Evolutionary conservation across 2,888 invertebrate species (phyloP), one percentile per base, ranked within the genome.

Genomic region (Drosophila barbarae): DNA sequence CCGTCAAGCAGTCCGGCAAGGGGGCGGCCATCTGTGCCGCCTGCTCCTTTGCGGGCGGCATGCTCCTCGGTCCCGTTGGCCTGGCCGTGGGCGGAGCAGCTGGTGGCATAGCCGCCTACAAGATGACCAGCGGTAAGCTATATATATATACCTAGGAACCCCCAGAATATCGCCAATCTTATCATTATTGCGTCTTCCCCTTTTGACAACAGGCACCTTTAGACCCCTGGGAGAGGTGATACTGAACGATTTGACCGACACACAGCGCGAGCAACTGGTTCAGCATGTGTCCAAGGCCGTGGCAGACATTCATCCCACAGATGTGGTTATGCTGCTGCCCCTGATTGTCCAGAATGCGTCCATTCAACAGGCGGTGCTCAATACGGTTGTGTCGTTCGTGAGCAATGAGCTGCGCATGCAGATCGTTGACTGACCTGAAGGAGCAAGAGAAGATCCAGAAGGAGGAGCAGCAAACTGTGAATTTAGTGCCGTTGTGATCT

Each of bases 211-310:
- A 89, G 89, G 87, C 8, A 69, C 76, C 2, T 90, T 89, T 50
- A 85, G 83, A n/a, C 85, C 89, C 0, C 63, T 89, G 46, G 86
- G 85, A n/a, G 88, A 89, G 54, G 82, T 90, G 1, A 77, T 90
- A n/a, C 69, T 86, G 5, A 86, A 89, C 53, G 89, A 90, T 58
- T 64, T 90, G 34, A 88, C 82, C 0, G 85, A 86, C 23, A 32
- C 35, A 0, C 88, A 90, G 60, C 83, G 83, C 10, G 86, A 88
- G 64, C 69, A 73, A 39, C 69, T 90, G 18, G 77, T 87, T 1
- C 74, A 83, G 18, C 87, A 87, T 72, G 82, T 89, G 0, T 65
- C 77, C 5, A 76, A 52, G 9, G 88, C 89, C 0, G 73, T 89
- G 3, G 78, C 80, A 1, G 79, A 88, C n/a, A 34, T 89, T 1